Conservation (phyloP, 2,113 vertebrate genomes). For the Chamaetylas fuelleborni region DNA sequence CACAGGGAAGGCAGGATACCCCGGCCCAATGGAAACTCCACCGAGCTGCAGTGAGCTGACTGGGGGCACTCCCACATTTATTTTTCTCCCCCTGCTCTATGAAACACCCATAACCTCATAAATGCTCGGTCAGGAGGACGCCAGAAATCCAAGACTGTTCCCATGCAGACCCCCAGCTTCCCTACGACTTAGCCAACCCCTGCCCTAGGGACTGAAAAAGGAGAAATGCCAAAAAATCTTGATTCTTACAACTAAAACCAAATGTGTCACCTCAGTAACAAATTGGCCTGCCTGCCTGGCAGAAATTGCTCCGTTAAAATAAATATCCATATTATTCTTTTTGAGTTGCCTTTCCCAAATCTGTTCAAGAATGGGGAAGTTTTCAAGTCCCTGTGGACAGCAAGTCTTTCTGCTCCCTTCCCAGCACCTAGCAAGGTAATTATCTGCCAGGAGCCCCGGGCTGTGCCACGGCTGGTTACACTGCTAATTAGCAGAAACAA, state of each 20-base stretch:
- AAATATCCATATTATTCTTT: not conserved
- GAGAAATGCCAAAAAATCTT: not conserved
- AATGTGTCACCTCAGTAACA: constrained; percentile 61
- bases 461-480: not conserved
- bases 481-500: constrained; percentile 34
- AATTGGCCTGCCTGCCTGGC: constrained; percentile 43
- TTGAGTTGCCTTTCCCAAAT: constrained; percentile 53
- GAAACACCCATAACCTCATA: not conserved
- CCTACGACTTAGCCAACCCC: not conserved
- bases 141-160: not conserved
- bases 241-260: constrained; percentile 49
- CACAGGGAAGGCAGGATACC: not conserved
- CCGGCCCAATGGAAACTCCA: not conserved
- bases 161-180: not conserved
- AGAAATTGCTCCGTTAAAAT: constrained; percentile 64
- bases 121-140: rapidly evolving
- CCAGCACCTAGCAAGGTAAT: constrained; percentile 33
- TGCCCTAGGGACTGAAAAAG: not conserved
- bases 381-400: constrained; percentile 42
- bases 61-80: not conserved
- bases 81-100: not conserved
- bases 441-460: constrained; percentile 18
- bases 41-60: not conserved
- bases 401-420: not conserved
- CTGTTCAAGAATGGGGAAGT: constrained; percentile 19